Evolutionary conservation across 2,113 vertebrate species (phyloP).

Genomic region (Gopherus flavomarginatus): DNA sequence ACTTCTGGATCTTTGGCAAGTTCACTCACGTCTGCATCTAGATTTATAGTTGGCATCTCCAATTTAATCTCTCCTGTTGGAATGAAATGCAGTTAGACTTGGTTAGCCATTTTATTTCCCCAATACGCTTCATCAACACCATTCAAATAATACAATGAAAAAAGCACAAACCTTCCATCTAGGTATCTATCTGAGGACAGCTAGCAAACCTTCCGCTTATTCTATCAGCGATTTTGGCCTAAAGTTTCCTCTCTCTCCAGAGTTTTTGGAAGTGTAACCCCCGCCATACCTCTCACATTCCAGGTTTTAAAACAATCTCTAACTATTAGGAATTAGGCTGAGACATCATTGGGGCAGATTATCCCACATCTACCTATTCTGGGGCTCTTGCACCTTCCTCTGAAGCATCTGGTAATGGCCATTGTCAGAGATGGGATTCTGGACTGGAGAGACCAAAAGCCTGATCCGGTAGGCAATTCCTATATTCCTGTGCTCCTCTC

Average conservation of each 20-base stretch:
- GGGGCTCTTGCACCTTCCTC: fast-evolving
- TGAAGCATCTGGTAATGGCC: neutral
- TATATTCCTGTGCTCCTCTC: neutral
- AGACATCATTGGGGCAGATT: neutral
- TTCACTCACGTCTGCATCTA: constrained; percentile 75
- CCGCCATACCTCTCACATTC: neutral
- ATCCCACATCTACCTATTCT: neutral
- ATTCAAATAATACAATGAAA: neutral
- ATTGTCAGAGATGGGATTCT: neutral
- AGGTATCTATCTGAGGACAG: neutral
- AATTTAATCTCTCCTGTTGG: constrained; percentile 83
- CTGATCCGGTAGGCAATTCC: neutral
- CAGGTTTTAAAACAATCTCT: neutral
- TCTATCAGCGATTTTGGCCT: neutral
- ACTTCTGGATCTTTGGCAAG: constrained; percentile 74
- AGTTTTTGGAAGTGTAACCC: neutral
- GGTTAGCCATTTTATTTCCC: neutral
- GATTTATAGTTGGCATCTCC: constrained; percentile 84
- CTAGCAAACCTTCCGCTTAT: neutral
- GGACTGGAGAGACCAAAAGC: neutral
- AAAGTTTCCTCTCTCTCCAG: neutral
- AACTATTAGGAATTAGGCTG: neutral
- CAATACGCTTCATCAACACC: fast-evolving
- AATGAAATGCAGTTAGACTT: neutral
- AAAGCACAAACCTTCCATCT: neutral